Base-by-base conservation (phyloP, 2,113 vertebrate genomes). In the Indicator indicator region DNA sequence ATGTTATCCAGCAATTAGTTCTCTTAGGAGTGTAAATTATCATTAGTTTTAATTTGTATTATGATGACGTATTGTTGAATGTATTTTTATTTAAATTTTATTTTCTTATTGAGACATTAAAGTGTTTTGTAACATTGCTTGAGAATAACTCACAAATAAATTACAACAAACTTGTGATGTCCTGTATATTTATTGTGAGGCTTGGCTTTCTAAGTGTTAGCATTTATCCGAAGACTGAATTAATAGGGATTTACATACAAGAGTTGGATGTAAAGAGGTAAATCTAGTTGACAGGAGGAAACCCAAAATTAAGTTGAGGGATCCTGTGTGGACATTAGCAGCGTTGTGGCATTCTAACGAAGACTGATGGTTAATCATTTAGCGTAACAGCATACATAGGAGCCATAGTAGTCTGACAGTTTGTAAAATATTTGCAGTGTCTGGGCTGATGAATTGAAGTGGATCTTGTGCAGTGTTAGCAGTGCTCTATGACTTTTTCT, bases 51-150 rank as follows among this genome's bases (percentile, higher is more conserved):
- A 90, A 97, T 96, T 96, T 97, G 95, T 97, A 92, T 97, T 94
- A 96, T 88, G 48, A 76, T 95, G 94, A 90, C 95, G 89, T 97
- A 97, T 95, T 98, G 95, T 97, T 96, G 90, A 98, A 97, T 97
- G 97, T 97, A 98, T 98, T 98, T 98, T 98, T 98, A 98, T 98
- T 98, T 98, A 98, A 98, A 98, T 96, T 98, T 98, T 98, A 98
- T 98, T 98, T 98, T 98, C 97, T 96, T 98, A 98, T 97, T 86
- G 97, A 97, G 93, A 98, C 82, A 96, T 97, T 95, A 88, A 97
- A 97, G 97, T 96, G 91, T 97, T 98, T 97, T 97, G 94, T 97
- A 98, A 97, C 96, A 90, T 96, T 55, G 90, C 95, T 97, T 97
- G 93, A 90, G 83, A 97, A 96, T 97, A 98, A 97, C 97, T 97